Base-by-base conservation (phyloP, 2,113 vertebrate species). In the Plestiodon gilberti region DNA sequence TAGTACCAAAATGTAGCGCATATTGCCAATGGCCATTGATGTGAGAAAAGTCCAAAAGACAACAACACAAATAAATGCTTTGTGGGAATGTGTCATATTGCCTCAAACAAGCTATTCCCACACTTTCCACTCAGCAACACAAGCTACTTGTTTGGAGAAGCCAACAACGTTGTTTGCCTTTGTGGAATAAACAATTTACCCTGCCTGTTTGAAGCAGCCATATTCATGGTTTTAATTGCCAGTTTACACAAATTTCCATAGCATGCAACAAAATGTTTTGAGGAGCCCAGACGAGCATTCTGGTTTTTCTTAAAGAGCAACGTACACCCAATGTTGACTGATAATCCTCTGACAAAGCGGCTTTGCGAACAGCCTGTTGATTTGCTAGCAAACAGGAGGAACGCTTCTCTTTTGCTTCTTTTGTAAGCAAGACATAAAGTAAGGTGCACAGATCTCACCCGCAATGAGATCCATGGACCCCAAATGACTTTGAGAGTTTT, bases 101-200 rank as follows among this genome's bases (percentile, higher is more conserved):
- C 48, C 25, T 83, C 83, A 83, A 71, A 89, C 70, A 90, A 20
- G 20, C 85, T 33, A 82, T 93, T 92, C 87, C 83, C 86, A 84
- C 93, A 93, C 10, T 88, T 94, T 93, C 80, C 81, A 89, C 75
- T 65, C 91, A 89, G 61, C 61, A 75, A 20, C 76, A 76, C 81
- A 92, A 77, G 91, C 59, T 88, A 75, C 2, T 48, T 88, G 85
- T 90, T 90, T 91, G 90, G 38, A 91, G 82, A 94, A 93, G 90
- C 64, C 89, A 91, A 86, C 57, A 91, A 85, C 78, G 84, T 79
- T 91, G 73, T 89, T 94, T 93, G 89, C 86, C 79, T 89, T 93
- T 89, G 82, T 87, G 86, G 86, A 69, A 85, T 89, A 83, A 90
- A 90, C 75, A 91, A 30, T 94, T 94, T 90, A 90, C 70, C 83